These are phyloP conservation scores for Bombus pyrosoma DNA, from an alignment of 1,140 invertebrate genomes.

Conservation along the genomic window DNA sequence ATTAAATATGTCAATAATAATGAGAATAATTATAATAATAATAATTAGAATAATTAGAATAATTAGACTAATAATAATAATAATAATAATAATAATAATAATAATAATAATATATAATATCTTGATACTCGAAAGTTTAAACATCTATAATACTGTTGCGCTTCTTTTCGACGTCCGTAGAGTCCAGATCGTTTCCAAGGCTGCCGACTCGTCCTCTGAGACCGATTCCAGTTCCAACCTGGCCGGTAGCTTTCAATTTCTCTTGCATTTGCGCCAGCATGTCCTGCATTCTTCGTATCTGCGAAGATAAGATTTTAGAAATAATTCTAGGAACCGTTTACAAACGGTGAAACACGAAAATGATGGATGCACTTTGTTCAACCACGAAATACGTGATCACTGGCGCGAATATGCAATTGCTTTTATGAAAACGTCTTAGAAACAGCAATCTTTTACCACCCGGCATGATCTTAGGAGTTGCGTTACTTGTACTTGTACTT, in stretches of 20 bases:
- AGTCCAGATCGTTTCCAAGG: slow-evolving; percentile 78
- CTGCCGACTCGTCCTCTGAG: slow-evolving; percentile 77
- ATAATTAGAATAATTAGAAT: too few relatives aligned
- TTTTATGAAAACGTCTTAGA: too few relatives aligned
- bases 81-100: too few relatives aligned
- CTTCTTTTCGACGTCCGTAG: slow-evolving; percentile 84
- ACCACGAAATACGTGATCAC: neutral
- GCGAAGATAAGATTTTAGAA: slow-evolving; percentile 67
- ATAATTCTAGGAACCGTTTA: neutral
- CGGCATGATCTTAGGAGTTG: too few relatives aligned
- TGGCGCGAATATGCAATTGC: too few relatives aligned
- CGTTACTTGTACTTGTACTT: too few relatives aligned
- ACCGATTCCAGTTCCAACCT: slow-evolving; percentile 79
- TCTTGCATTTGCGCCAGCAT: slow-evolving; percentile 98
- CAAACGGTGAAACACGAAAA: too few relatives aligned
- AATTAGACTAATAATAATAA: neutral
- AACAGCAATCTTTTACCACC: too few relatives aligned
- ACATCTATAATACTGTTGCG: slow-evolving; percentile 92
- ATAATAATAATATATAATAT: neutral
- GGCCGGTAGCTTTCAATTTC: slow-evolving; percentile 92
- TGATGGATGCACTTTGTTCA: neutral
- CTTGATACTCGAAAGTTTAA: slow-evolving; percentile 76
- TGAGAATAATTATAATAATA: neutral
- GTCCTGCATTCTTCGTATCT: slow-evolving; percentile 97
- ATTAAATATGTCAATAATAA: neutral